Conservation (phyloP, 2,888 invertebrate genomes). For the Cyaniris semiargus region DNA sequence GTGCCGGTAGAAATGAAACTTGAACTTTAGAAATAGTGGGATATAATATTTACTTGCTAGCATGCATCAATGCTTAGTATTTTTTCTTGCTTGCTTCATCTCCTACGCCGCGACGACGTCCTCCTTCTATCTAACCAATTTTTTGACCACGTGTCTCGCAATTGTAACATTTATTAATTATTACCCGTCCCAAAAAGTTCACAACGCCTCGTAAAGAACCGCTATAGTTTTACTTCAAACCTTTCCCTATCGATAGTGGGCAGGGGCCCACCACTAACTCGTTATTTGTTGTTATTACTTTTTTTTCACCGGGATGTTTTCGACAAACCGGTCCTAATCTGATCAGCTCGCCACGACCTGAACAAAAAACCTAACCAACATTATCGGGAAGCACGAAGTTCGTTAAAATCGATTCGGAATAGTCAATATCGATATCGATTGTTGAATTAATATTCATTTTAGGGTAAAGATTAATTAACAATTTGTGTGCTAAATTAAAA, state of each 20-base stretch:
- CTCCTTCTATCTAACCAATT: too few species aligned
- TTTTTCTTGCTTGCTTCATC: too few species aligned
- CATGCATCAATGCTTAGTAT: too few species aligned
- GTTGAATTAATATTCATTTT: not conserved
- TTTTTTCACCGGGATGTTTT: conserved; percentile 69
- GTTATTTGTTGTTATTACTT: conserved; percentile 80
- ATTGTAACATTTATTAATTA: too few species aligned
- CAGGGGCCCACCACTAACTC: conserved; percentile 56
- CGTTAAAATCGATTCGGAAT: conserved; percentile 28
- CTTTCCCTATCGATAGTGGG: conserved; percentile 48
- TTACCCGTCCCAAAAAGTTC: too few species aligned
- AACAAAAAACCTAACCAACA: conserved; percentile 50
- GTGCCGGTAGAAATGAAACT: too few species aligned
- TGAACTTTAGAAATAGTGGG: not conserved
- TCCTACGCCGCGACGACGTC: too few species aligned
- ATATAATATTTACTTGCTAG: too few species aligned
- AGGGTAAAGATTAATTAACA: not conserved
- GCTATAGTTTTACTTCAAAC: not conserved
- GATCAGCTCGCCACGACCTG: conserved; percentile 72
- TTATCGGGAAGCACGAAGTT: conserved; percentile 41
- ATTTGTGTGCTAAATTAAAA: not conserved
- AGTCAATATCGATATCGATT: conserved; percentile 13
- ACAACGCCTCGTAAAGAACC: not conserved
- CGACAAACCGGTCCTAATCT: conserved; percentile 77
- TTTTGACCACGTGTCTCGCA: too few species aligned